Conservation (phyloP, 1,140 invertebrate species). For the Pinna nobilis region DNA sequence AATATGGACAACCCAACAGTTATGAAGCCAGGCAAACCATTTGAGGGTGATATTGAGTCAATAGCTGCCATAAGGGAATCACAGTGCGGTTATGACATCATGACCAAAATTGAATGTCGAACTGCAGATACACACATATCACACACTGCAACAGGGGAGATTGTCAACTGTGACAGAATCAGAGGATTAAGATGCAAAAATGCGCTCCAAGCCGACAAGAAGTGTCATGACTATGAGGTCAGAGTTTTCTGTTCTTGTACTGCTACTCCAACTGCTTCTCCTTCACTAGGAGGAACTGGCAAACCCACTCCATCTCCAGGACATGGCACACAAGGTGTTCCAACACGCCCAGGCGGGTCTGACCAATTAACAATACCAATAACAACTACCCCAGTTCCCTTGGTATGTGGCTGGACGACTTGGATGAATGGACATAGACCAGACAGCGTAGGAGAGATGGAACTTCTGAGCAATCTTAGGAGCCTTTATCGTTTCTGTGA, state of each 20-base stretch:
- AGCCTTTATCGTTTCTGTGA: constrained; percentile 45
- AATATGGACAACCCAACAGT: constrained; percentile 54
- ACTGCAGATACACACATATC: constrained; percentile 33
- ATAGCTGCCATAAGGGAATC: constrained; percentile 25
- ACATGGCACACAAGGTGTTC: neutral
- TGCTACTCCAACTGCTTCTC: neutral
- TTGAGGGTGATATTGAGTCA: constrained; percentile 38
- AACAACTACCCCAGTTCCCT: neutral
- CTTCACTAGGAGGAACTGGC: no score
- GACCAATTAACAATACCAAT: no score
- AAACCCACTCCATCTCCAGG: neutral
- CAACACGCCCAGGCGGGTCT: neutral
- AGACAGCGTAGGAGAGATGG: constrained; percentile 58
- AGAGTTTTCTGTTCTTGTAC: constrained; percentile 36
- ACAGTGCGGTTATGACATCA: constrained; percentile 44
- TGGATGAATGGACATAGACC: constrained; percentile 65
- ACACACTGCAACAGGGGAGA: constrained; percentile 20
- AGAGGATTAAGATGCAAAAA: constrained; percentile 39
- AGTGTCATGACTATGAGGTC: constrained; percentile 56
- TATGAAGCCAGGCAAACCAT: constrained; percentile 37
- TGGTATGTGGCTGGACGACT: constrained; percentile 54
- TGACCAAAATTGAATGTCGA: constrained; percentile 61
- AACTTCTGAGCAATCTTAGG: constrained; percentile 45
- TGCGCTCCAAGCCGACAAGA: constrained; percentile 20
- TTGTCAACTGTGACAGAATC: constrained; percentile 37